Evolutionary conservation across 2,797 vertebrate species (phyloP).

Genomic region (Lepus oiostolus): DNA sequence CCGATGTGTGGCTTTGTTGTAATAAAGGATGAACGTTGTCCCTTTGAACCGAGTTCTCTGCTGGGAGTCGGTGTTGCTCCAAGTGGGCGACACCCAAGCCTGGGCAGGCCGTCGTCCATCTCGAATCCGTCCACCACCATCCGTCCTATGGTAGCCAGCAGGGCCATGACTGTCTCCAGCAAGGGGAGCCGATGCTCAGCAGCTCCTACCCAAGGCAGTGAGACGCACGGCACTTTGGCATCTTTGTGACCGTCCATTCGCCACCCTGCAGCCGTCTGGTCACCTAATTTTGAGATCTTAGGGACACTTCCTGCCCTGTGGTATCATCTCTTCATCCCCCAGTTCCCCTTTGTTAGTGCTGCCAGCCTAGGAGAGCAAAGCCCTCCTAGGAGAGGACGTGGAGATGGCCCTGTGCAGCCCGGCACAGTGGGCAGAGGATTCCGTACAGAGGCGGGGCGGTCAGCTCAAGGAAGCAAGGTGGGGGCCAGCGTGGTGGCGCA

Average conservation of each 20-base stretch:
- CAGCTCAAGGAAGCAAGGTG: neutral
- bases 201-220: neutral
- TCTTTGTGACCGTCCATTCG: neutral
- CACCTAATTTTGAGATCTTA: neutral
- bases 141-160: neutral
- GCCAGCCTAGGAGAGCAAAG: neutral
- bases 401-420: neutral
- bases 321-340: neutral
- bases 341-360: neutral
- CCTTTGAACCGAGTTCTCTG: constrained; percentile 20
- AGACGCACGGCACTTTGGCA: neutral
- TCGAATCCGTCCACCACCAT: neutral
- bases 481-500: too few relatives aligned
- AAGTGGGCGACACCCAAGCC: neutral
- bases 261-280: neutral
- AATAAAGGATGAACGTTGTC: constrained; percentile 52
- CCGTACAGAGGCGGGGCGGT: neutral
- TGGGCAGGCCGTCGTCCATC: neutral
- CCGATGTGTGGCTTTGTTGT: neutral
- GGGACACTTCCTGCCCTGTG: neutral
- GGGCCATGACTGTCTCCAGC: neutral
- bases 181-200: neutral
- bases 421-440: neutral
- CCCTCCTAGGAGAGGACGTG: neutral
- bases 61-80: neutral